Evolutionary conservation across 2,113 vertebrate species (phyloP).

Genomic region (Empidonax traillii): DNA sequence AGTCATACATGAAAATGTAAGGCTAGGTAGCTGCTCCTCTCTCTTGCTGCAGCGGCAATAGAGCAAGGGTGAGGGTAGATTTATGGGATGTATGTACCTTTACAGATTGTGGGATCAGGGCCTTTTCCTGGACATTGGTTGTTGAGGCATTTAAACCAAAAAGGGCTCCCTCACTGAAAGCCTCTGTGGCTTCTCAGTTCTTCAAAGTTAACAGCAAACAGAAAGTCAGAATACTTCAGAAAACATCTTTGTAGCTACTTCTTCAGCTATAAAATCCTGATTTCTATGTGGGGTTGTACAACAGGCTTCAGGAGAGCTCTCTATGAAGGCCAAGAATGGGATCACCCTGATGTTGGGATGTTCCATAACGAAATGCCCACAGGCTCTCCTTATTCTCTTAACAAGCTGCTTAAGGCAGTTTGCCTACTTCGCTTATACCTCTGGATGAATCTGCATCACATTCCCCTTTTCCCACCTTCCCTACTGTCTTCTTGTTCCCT

Average conservation of each 20-base stretch:
- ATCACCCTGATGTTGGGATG: neutral
- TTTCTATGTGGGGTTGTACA: neutral
- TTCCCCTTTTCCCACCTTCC: neutral
- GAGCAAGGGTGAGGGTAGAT: neutral
- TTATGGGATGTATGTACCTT: neutral
- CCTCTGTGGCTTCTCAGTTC: neutral
- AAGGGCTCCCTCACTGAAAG: neutral
- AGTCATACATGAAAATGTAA: neutral
- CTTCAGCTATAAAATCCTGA: neutral
- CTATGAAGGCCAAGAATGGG: neutral
- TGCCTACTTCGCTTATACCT: neutral
- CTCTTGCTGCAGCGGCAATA: neutral
- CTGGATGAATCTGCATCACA: neutral
- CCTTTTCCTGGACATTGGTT: neutral
- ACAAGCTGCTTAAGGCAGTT: neutral
- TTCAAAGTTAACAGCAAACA: neutral
- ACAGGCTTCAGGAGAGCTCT: neutral
- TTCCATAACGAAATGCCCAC: neutral
- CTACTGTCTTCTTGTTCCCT: neutral
- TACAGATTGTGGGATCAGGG: neutral
- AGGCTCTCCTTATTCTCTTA: neutral
- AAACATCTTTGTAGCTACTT: neutral
- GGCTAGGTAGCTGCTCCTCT: neutral
- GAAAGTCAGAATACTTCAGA: neutral
- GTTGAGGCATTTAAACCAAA: neutral